Base-by-base conservation (phyloP, 1,140 invertebrate species). In the Zaprionus lachaisei region DNA sequence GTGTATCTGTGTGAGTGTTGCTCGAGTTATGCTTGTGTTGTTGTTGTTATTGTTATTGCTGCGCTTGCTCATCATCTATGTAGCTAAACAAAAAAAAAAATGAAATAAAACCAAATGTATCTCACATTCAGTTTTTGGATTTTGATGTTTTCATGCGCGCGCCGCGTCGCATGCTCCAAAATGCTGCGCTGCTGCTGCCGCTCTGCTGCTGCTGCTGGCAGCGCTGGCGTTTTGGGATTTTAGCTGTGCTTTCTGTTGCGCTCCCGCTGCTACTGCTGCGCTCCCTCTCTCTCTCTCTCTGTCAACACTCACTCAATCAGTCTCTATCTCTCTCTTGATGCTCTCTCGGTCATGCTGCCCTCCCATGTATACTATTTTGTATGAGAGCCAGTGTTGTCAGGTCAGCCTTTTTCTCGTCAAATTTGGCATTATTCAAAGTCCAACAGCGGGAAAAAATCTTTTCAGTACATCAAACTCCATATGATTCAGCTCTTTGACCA, bases 101-200 rank as follows among this genome's bases (percentile, higher is more conserved):
- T 70, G 72, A 81, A 80, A 89, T 72, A 84, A 87, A 69, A 72
- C 75, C 78, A 89, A 87, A 89, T 89, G 84, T 89, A 86, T 86
- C 81, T 89, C 84, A 79, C 76, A 85, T 61, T 79, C 81, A 74
- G 83, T 86, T 86, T 86, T 83, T 77, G 83, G 83, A 85, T 85
- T 85, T 87, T 89, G 69, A 80, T 69, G 71, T 89, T 82, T 80
- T 79, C 84, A 73, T 86, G 84, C 85, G 84, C 80, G 82, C 83
- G 79, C 80, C 47, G 47, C 47, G 20, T 9, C 47, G 47, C 47
- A 51, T 20, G 72, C 75, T 84, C 74, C 71, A 75, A 72, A 66
- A 44, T 34, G n/a, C 17, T 54, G 64, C 55, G 64, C 64, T 64
- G n/a, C 34, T 38, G 26, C 28, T 31, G 28, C 2, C 28, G 28